Evolutionary conservation across 2,888 invertebrate genomes (phyloP).

Genomic region (Leptinotarsa peninsularis): DNA sequence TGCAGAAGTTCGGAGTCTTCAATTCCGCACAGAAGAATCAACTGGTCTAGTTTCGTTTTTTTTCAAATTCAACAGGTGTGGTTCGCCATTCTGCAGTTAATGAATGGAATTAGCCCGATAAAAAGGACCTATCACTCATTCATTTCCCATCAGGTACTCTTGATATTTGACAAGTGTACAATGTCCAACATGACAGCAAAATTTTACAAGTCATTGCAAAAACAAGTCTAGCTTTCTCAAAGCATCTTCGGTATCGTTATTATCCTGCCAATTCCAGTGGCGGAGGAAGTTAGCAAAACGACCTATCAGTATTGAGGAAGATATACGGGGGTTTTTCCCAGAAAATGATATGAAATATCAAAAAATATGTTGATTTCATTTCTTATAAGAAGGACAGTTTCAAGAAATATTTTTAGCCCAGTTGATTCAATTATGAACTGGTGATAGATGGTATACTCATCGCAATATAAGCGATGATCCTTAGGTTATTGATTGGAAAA

Average conservation of each 20-base stretch:
- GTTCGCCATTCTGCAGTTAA: constrained; percentile 10
- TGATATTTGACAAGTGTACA: constrained; percentile 36
- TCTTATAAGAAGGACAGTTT: too few relatives aligned
- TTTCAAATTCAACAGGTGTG: constrained; percentile 10
- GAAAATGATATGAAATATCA: too few relatives aligned
- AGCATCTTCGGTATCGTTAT: constrained; percentile 6
- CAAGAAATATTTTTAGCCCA: too few relatives aligned
- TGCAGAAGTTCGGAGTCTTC: not conserved
- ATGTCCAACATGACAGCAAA: constrained; percentile 31
- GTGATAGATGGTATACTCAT: too few relatives aligned
- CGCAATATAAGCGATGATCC: too few relatives aligned
- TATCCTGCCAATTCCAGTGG: constrained; percentile 8
- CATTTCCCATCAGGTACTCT: constrained; percentile 20
- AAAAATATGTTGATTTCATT: too few relatives aligned
- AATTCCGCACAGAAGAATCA: not conserved
- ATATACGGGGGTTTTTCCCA: too few relatives aligned
- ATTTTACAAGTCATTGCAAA: constrained; percentile 28
- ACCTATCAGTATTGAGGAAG: too few relatives aligned
- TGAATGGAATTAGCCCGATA: constrained; percentile 14
- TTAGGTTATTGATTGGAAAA: too few relatives aligned
- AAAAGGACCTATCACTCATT: constrained; percentile 16
- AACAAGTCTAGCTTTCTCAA: not conserved
- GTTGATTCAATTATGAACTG: too few relatives aligned
- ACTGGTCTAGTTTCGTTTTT: not conserved
- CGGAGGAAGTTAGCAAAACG: not conserved